phyloP scores from a whole-genome alignment of 2,888 invertebrate genomes.

The Drosophila glabriapex region DNA sequence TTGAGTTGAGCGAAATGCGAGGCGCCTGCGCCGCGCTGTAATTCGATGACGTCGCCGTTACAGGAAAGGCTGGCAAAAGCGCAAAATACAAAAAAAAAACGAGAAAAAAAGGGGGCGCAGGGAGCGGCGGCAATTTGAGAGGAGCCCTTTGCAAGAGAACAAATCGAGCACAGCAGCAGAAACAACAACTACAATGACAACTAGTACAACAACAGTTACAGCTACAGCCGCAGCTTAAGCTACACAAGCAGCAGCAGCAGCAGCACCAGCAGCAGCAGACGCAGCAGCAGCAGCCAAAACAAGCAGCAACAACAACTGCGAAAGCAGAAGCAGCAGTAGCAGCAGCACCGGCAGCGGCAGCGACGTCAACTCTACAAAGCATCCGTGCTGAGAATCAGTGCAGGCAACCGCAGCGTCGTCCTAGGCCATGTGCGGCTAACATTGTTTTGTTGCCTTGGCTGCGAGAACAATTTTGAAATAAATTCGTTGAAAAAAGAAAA shows the following conservation, averaged over 20 bases:
- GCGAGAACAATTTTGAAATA: constrained; percentile 16
- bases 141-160: constrained; percentile 31
- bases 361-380: constrained; percentile 49
- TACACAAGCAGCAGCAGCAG: constrained; percentile 17
- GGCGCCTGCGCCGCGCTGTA: constrained; percentile 48
- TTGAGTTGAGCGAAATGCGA: background rate
- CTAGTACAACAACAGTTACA: constrained; percentile 37
- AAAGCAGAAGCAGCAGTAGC: background rate
- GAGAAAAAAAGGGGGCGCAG: constrained; percentile 5
- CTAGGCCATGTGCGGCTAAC: constrained; percentile 65
- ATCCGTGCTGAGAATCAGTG: constrained; percentile 60
- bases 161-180: constrained; percentile 39
- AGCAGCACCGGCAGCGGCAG: constrained; percentile 21
- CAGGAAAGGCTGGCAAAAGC: constrained; percentile 58
- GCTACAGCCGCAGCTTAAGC: constrained; percentile 23
- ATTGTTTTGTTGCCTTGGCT: constrained; percentile 51
- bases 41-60: constrained; percentile 47
- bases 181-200: constrained; percentile 34
- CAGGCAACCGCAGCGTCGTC: constrained; percentile 64
- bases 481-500: constrained; percentile 13
- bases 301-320: constrained; percentile 22
- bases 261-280: constrained; percentile 4
- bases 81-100: constrained; percentile 40
- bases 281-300: constrained; percentile 5
- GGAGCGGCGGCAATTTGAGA: constrained; percentile 6